Base-by-base conservation (phyloP, 2,113 vertebrate species). In the Bettongia penicillata region DNA sequence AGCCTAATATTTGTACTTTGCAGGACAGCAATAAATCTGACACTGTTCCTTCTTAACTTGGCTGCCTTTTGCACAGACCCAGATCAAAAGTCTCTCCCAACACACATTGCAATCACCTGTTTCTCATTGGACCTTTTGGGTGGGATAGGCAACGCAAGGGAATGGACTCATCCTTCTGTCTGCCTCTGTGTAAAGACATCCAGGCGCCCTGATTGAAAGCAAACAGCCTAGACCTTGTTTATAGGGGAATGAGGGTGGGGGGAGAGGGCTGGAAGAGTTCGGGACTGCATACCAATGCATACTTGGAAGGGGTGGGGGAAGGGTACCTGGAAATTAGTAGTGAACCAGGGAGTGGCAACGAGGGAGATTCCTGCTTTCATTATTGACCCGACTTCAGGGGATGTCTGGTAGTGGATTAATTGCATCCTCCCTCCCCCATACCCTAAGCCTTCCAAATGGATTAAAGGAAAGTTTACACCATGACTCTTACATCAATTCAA, bases 11-110 rank as follows among this genome's bases (percentile, higher is more conserved):
- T 98, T 99, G 98, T 98, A 97, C 98, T 98, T 98, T 98, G 99
- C 98, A 98, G 98, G 98, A 97, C 98, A 94, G 97, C 97, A 98
- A 98, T 99, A 99, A 99, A 99, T 99, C 99, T 99, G 98, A 98
- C 98, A 97, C 93, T 95, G 92, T 91, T 96, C 96, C 91, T 96
- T 97, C 97, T 97, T 97, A 97, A 97, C 98, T 98, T 98, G 96
- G 96, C 98, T 98, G 98, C 98, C 98, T 99, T 98, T 98, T 98
- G 98, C 98, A 98, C 93, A 97, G 98, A 93, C 77, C 96, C 98
- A 99, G 98, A 98, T 99, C 99, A 99, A 98, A 98, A 98, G 98
- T 96, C 97, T 98, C 97, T 96, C 97, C 96, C 77, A 51, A 98
- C 93, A 96, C 97, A 94, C 94, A 96, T 96, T 94, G 92, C 96